Percentiles rank a stretch among this genome's conserved stretches.
Evolutionary conservation across 2,888 invertebrate genomes (phyloP).

Genomic region (Rhorus exstirpatorius): DNA sequence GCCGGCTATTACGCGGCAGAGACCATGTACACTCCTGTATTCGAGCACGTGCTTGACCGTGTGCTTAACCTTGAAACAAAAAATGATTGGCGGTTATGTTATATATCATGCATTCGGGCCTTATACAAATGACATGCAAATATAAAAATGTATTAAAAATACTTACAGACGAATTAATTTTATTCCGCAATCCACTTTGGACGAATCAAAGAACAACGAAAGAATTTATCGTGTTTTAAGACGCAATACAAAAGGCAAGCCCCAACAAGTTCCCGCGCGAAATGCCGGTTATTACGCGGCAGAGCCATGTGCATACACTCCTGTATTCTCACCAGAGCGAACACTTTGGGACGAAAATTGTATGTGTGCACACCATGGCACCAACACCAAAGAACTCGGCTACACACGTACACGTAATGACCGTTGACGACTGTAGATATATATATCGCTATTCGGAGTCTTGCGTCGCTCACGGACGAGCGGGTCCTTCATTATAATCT

Average conservation of each 20-base stretch:
- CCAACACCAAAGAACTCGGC: not conserved
- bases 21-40: slow-evolving; percentile 1
- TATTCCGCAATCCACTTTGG: too few species aligned
- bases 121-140: too few species aligned
- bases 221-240: not conserved
- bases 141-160: too few species aligned
- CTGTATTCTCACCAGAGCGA: too few species aligned
- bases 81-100: too few species aligned
- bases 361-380: not conserved
- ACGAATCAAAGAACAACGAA: not conserved
- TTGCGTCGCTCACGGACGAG: not conserved
- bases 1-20: slow-evolving; percentile 14
- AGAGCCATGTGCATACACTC: slow-evolving; percentile 2
- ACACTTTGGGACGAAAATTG: too few species aligned
- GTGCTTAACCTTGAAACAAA: too few species aligned
- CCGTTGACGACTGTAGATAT: not conserved
- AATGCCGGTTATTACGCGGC: slow-evolving; percentile 14
- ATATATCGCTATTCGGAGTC: slow-evolving; percentile 13
- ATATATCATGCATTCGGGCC: too few species aligned
- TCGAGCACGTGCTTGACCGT: too few species aligned
- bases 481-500: slow-evolving; percentile 18
- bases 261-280: not conserved
- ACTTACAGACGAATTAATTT: not conserved
- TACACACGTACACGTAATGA: not conserved
- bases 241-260: not conserved